Percentiles rank a stretch among this genome's conserved stretches.
These are phyloP conservation scores for Drosophila nebulosa DNA, from an alignment of 1,140 invertebrate species.

Conservation along the genomic window DNA sequence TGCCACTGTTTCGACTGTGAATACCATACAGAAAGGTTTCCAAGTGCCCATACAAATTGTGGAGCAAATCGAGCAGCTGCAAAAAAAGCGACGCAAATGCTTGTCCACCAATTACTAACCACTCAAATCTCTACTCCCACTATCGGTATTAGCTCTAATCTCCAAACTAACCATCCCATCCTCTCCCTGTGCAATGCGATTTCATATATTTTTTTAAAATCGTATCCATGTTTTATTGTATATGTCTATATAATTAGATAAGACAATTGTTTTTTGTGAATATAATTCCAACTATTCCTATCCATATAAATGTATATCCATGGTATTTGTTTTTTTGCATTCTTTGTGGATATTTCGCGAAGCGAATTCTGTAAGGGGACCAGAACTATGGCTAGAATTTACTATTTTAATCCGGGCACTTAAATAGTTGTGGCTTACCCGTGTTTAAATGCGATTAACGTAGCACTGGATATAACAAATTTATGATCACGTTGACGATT, in stretches of 20 bases:
- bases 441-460: too few relatives aligned
- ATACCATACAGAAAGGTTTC: slow-evolving; percentile 65
- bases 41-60: slow-evolving; percentile 56
- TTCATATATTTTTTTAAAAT: slow-evolving; percentile 46
- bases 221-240: slow-evolving; percentile 58
- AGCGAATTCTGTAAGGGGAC: too few relatives aligned
- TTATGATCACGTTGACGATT: too few relatives aligned
- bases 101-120: slow-evolving; percentile 59
- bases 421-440: too few relatives aligned
- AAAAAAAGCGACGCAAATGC: slow-evolving; percentile 79
- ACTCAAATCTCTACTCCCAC: neutral
- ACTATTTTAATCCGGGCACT: too few relatives aligned
- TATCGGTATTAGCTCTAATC: neutral
- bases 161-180: slow-evolving; percentile 27
- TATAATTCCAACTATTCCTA: slow-evolving; percentile 69
- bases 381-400: too few relatives aligned
- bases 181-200: slow-evolving; percentile 54
- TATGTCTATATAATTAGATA: slow-evolving; percentile 58
- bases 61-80: slow-evolving; percentile 73
- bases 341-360: neutral
- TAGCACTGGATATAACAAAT: too few relatives aligned
- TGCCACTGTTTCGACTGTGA: slow-evolving; percentile 68
- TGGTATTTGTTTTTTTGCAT: neutral
- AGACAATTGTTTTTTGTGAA: slow-evolving; percentile 77
- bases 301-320: slow-evolving; percentile 27